These are phyloP conservation scores for Drosophila jambulina DNA, from an alignment of 1,140 invertebrate genomes.

Conservation along the genomic window DNA sequence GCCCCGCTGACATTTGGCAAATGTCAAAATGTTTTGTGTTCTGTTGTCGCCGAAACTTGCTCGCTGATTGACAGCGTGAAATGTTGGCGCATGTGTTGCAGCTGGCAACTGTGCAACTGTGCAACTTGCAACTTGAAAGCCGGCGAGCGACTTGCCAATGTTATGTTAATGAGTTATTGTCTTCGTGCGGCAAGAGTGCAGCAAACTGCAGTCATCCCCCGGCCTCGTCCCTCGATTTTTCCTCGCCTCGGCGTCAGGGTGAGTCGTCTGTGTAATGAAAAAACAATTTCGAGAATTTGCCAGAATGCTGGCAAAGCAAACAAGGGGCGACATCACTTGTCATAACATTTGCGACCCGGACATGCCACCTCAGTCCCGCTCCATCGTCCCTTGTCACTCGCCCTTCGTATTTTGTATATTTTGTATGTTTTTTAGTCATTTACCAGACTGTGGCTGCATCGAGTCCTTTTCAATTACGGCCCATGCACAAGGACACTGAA, in stretches of 20 bases:
- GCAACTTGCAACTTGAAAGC: constrained; percentile 32
- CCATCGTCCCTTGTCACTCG: background rate
- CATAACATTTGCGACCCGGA: constrained; percentile 72
- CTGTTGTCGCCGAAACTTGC: constrained; percentile 64
- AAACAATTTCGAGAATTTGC: constrained; percentile 67
- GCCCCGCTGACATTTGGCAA: constrained; percentile 62
- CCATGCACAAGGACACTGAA: constrained; percentile 21
- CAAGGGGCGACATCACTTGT: constrained; percentile 68
- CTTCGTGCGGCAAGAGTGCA: constrained; percentile 45
- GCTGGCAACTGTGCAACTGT: background rate
- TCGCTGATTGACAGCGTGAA: constrained; percentile 65
- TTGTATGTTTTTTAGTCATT: constrained; percentile 65
- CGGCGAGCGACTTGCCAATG: constrained; percentile 45
- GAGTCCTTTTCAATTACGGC: constrained; percentile 65
- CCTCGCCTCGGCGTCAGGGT: background rate
- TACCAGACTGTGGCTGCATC: constrained; percentile 45
- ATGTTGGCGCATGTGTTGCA: constrained; percentile 72
- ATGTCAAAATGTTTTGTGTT: constrained; percentile 72
- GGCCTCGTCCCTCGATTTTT: constrained; percentile 8
- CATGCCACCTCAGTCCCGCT: constrained; percentile 25
- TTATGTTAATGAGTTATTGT: constrained; percentile 80
- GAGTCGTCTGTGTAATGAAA: constrained; percentile 42
- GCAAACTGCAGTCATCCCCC: constrained; percentile 13
- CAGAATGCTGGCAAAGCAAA: constrained; percentile 61
- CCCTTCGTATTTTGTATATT: constrained; percentile 59